Evolutionary conservation across 2,797 vertebrate species (phyloP).

Genomic region (Hoplostethus atlanticus): DNA sequence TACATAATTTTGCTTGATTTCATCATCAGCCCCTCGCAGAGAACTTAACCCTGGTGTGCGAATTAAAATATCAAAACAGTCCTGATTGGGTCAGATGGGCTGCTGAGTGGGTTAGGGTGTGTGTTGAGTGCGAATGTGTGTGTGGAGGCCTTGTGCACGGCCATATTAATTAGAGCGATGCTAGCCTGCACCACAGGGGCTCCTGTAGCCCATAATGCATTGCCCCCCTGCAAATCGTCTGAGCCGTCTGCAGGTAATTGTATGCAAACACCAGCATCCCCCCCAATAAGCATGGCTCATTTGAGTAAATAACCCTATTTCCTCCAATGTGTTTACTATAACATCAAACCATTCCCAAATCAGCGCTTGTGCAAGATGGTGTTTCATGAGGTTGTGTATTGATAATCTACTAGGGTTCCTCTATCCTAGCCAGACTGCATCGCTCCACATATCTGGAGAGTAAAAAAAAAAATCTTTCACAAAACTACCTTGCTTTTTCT

Average conservation of each 20-base stretch:
- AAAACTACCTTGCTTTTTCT: conserved; percentile 8
- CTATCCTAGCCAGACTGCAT: neutral
- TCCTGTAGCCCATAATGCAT: conserved; percentile 21
- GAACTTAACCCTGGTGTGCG: conserved; percentile 40
- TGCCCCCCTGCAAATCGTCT: conserved; percentile 18
- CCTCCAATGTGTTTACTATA: neutral
- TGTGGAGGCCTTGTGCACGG: conserved; percentile 2
- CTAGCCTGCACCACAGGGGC: conserved; percentile 22
- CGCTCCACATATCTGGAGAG: neutral
- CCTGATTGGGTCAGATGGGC: conserved; percentile 53
- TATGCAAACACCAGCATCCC: conserved; percentile 26
- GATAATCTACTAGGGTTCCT: neutral
- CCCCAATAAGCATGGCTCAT: conserved; percentile 15
- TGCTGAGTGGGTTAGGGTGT: conserved; percentile 29
- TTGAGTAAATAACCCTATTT: conserved; percentile 32
- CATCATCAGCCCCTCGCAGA: conserved; percentile 56
- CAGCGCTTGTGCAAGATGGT: neutral
- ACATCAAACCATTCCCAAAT: neutral
- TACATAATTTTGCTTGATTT: conserved; percentile 54
- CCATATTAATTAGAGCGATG: conserved; percentile 46
- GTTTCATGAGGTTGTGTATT: neutral
- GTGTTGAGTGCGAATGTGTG: conserved; percentile 27
- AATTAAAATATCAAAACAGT: conserved; percentile 58
- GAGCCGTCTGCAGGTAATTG: conserved; percentile 32
- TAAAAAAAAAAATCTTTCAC: conserved; percentile 5